Evolutionary conservation across 1,140 invertebrate species (phyloP).

Genomic region (Drosophila nikananu): DNA sequence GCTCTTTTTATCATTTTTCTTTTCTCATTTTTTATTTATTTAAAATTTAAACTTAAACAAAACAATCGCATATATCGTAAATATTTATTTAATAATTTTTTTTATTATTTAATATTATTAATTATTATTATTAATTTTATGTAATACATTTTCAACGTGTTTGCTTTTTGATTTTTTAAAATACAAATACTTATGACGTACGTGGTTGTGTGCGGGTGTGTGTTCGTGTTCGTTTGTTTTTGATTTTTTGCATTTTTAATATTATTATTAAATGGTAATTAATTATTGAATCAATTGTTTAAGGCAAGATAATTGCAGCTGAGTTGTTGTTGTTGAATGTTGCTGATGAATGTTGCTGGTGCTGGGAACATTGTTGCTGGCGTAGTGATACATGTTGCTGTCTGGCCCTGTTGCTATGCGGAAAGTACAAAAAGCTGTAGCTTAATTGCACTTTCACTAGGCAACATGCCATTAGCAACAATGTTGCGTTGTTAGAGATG

Average conservation of each 20-base stretch:
- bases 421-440: conserved; percentile 75
- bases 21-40: conserved; percentile 47
- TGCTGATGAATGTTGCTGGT: conserved; percentile 33
- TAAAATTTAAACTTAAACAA: conserved; percentile 78
- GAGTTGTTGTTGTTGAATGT: conserved; percentile 32
- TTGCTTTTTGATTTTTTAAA: conserved; percentile 62
- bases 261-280: conserved; percentile 75
- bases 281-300: conserved; percentile 54
- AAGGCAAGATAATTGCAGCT: conserved; percentile 80
- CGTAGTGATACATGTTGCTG: conserved; percentile 22
- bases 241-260: conserved; percentile 44
- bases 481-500: conserved; percentile 26
- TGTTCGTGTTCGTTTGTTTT: conserved; percentile 33
- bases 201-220: conserved; percentile 27
- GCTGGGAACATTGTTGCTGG: conserved; percentile 3
- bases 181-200: conserved; percentile 78
- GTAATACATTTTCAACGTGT: conserved; percentile 83
- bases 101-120: conserved; percentile 49
- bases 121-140: conserved; percentile 66
- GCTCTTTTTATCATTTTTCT: conserved; percentile 38
- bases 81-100: conserved; percentile 57
- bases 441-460: conserved; percentile 76
- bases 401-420: conserved; percentile 26
- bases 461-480: conserved; percentile 24
- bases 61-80: conserved; percentile 72